Percentiles rank a stretch among this genome's conserved stretches.
These are phyloP conservation scores for Rhinolophus sinicus DNA, from an alignment of 2,113 vertebrate species.

Conservation along the genomic window DNA sequence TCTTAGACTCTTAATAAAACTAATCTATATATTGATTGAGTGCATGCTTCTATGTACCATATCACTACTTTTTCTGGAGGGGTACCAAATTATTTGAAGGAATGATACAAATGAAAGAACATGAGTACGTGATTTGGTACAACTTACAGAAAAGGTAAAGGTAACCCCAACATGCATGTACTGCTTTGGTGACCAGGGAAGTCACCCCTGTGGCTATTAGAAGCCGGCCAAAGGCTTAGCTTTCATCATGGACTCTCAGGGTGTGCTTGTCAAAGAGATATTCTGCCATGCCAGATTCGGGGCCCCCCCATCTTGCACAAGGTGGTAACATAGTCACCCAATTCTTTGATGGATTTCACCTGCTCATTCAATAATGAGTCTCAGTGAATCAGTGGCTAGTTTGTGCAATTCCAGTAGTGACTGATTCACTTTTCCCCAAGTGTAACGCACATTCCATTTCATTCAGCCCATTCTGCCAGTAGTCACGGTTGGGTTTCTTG, in stretches of 20 bases:
- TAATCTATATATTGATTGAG: not conserved
- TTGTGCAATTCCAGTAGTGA: conserved; percentile 96
- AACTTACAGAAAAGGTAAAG: conserved; percentile 79
- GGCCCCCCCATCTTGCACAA: conserved; percentile 95
- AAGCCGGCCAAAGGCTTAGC: conserved; percentile 74
- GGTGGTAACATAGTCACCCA: conserved; percentile 96
- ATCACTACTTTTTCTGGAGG: not conserved
- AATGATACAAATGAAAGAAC: conserved; percentile 76
- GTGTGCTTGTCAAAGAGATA: conserved; percentile 99
- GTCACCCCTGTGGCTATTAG: conserved; percentile 50
- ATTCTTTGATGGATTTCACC: conserved; percentile 95
- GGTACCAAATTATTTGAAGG: conserved; percentile 81
- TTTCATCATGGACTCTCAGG: conserved; percentile 85
- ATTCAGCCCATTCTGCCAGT: conserved; percentile 95
- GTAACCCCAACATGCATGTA: conserved; percentile 81
- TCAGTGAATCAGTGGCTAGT: conserved; percentile 95
- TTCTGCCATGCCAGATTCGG: conserved; percentile 93
- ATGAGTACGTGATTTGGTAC: conserved; percentile 78
- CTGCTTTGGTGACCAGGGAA: conserved; percentile 63
- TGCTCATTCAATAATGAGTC: conserved; percentile 96
- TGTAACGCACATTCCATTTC: conserved; percentile 95
- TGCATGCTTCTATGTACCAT: not conserved
- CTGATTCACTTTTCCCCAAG: conserved; percentile 94
- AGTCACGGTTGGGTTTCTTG: conserved; percentile 94
- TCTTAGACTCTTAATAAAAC: not conserved